Base-by-base conservation (phyloP, 1,140 invertebrate genomes). In the Chymomyza costata region DNA sequence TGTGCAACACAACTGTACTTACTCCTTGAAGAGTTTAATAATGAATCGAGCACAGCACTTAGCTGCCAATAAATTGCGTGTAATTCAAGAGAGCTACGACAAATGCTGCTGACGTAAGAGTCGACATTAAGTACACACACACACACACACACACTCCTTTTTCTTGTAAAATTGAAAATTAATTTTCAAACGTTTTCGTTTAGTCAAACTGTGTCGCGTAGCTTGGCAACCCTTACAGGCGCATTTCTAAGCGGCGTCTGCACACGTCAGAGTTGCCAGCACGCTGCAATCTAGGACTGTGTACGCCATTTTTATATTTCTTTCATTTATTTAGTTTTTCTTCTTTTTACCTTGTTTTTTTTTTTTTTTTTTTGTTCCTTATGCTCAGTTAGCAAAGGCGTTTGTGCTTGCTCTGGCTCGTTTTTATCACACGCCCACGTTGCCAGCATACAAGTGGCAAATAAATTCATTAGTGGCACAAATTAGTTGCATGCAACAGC, bases 391-490 rank as follows among this genome's bases (percentile, higher is more conserved):
- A 15, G n/a, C 32, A 16, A 41, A 28, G 19, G 32, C 25, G n/a
- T 13, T 10, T 8, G 1, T 5, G 19, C 37, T 18, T 52, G 41
- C 39, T 39, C 39, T 56, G 40, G 55, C 53, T 35, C 35, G 51
- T 55, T 61, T 57, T 65, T 56, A 51, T 61, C 57, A 57, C 74
- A 80, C 73, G 60, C 73, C 73, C 73, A 53, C 56, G 64, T 43
- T 58, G 64, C 67, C 73, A 80, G 73, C 73, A 80, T 80, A 80
- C 73, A 80, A 80, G 73, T 80, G 73, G 73, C 73, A 80, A 80
- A 80, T 80, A 80, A 80, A 80, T 80, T 80, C 73, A 80, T 80
- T 80, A 80, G 73, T 80, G 73, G 73, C 73, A 65, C 73, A 80
- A 80, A 80, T 80, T 80, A 80, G 73, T 80, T 71, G 73, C 67